These are phyloP conservation scores for Oithona nana DNA, from an alignment of 2,888 invertebrate species.

Conservation along the genomic window DNA sequence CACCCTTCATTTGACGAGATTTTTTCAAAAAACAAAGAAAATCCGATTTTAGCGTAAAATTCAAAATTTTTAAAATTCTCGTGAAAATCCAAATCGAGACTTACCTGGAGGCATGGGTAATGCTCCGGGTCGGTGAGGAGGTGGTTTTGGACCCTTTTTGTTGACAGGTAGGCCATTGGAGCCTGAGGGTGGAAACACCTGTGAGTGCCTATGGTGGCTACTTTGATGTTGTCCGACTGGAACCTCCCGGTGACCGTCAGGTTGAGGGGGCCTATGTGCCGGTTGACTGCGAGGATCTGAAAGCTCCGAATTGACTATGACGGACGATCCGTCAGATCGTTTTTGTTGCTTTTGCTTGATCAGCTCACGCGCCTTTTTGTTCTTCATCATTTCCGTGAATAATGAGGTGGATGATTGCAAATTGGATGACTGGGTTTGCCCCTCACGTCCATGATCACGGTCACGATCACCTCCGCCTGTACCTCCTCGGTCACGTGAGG, in stretches of 20 bases:
- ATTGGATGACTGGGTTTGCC: conserved; percentile 7
- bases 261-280: neutral
- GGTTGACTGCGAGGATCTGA: neutral
- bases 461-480: neutral
- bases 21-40: too few species aligned
- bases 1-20: too few species aligned
- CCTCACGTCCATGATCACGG: conserved; percentile 1
- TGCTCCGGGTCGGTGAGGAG: neutral
- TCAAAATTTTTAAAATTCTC: conserved; percentile 21
- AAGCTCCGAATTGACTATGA: neutral
- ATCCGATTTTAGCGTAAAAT: conserved; percentile 18
- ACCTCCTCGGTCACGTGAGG: neutral
- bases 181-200: neutral
- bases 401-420: conserved; percentile 55
- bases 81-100: too few species aligned
- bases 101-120: neutral
- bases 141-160: neutral
- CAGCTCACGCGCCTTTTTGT: conserved; percentile 31
- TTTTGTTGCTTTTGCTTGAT: conserved; percentile 18
- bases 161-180: neutral
- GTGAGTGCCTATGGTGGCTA: too few species aligned
- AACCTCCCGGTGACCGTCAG: too few species aligned
- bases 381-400: conserved; percentile 71
- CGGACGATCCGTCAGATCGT: conserved; percentile 15
- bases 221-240: too few species aligned